A percentile compares a stretch with the other conserved stretches of the same genome.
Conservation (phyloP, 2,113 vertebrate species). For the Epinephelus fuscoguttatus region DNA sequence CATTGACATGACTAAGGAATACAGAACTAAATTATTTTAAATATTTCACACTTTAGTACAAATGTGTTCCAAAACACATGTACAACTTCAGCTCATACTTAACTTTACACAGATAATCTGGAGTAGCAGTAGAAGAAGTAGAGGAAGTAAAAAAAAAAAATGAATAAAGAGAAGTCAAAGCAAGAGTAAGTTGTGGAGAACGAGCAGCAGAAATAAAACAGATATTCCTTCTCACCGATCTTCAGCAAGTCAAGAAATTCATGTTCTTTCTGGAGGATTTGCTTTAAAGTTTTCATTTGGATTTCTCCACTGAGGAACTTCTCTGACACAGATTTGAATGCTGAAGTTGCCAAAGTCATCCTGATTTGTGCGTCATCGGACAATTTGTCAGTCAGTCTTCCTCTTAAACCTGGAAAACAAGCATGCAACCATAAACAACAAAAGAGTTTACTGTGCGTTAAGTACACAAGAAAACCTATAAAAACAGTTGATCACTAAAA, state of each 20-base stretch:
- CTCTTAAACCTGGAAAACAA: conserved; percentile 12
- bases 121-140: neutral
- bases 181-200: neutral
- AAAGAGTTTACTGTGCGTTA: neutral
- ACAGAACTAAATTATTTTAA: no score
- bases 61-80: no score
- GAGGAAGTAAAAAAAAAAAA: neutral
- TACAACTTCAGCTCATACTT: no score
- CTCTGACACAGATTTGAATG: conserved; percentile 39
- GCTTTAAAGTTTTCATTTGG: conserved; percentile 44
- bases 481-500: neutral
- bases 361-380: conserved; percentile 36
- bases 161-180: neutral
- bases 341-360: conserved; percentile 23
- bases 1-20: no score
- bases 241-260: conserved; percentile 49
- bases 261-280: neutral
- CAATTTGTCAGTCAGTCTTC: neutral
- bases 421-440: neutral
- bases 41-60: no score
- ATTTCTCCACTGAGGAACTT: conserved; percentile 46
- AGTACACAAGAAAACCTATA: neutral
- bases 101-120: neutral
- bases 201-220: neutral
- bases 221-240: neutral